These are phyloP conservation scores for Sprattus sprattus DNA, from an alignment of 2,113 vertebrate genomes.

Conservation along the genomic window DNA sequence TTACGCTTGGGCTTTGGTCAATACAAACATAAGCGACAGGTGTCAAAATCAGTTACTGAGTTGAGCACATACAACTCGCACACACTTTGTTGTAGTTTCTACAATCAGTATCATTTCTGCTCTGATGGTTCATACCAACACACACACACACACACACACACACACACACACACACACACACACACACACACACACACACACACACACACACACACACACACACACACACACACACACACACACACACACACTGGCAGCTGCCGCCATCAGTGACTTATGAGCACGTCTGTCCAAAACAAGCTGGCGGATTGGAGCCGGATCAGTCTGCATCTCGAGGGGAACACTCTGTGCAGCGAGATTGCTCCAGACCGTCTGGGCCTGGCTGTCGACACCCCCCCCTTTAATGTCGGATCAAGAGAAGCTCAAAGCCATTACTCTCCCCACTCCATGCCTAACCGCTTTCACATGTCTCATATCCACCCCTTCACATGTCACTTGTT, in stretches of 20 bases:
- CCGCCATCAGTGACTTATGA: constrained; percentile 32
- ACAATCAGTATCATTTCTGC: background rate
- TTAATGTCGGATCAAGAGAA: constrained; percentile 74
- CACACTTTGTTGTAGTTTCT: background rate
- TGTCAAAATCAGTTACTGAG: background rate
- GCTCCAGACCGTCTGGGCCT: constrained; percentile 67
- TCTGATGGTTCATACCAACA: constrained; percentile 60
- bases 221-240: constrained; percentile 43
- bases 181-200: too few relatives aligned
- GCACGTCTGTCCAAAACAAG: constrained; percentile 43
- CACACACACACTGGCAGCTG: constrained; percentile 38
- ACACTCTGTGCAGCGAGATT: constrained; percentile 56
- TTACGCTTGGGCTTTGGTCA: background rate
- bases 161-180: constrained; percentile 39
- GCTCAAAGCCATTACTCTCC: constrained; percentile 66
- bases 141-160: constrained; percentile 43
- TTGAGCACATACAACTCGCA: background rate
- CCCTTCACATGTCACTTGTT: constrained; percentile 69
- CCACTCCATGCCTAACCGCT: constrained; percentile 66
- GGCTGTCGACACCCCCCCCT: constrained; percentile 69
- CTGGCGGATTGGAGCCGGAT: constrained; percentile 58
- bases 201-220: constrained; percentile 29
- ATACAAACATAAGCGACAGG: background rate
- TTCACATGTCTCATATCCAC: constrained; percentile 67
- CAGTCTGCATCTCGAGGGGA: constrained; percentile 57